These are phyloP conservation scores for Cydia pomonella DNA, from an alignment of 1,140 invertebrate genomes.

Conservation along the genomic window DNA sequence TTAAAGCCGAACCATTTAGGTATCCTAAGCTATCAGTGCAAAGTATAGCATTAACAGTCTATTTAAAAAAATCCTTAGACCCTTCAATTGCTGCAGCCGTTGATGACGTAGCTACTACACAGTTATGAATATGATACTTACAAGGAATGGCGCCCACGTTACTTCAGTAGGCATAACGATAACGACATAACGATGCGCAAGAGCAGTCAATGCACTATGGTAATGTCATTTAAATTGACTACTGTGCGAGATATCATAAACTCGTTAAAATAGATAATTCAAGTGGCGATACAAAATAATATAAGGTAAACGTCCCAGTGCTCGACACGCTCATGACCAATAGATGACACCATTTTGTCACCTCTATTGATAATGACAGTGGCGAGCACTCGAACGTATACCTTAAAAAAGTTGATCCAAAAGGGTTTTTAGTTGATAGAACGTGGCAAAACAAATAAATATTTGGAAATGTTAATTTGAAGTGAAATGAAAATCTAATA, in stretches of 20 bases:
- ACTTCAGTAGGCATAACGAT: neutral
- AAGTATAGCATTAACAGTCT: neutral
- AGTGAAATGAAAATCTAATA: no score
- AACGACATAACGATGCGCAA: conserved; percentile 1
- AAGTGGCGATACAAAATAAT: no score
- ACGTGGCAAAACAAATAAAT: no score
- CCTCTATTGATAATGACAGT: no score
- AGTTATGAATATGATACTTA: neutral
- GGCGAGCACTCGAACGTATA: no score
- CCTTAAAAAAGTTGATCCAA: no score
- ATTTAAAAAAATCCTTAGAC: neutral
- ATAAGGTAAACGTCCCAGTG: no score
- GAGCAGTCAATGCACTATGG: neutral
- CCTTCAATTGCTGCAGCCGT: neutral
- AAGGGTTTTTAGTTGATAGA: no score
- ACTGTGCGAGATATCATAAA: neutral
- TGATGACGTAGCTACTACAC: neutral
- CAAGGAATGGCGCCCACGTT: neutral
- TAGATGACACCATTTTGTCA: no score
- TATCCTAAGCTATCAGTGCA: neutral
- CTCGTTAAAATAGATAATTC: neutral
- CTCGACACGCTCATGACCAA: no score
- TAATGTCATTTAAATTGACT: conserved; percentile 9
- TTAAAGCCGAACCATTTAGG: no score
- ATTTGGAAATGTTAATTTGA: no score